Evolutionary conservation across 2,113 vertebrate species (phyloP), one percentile per base, ranked within the genome.

Genomic region (Microtus pennsylvanicus): DNA sequence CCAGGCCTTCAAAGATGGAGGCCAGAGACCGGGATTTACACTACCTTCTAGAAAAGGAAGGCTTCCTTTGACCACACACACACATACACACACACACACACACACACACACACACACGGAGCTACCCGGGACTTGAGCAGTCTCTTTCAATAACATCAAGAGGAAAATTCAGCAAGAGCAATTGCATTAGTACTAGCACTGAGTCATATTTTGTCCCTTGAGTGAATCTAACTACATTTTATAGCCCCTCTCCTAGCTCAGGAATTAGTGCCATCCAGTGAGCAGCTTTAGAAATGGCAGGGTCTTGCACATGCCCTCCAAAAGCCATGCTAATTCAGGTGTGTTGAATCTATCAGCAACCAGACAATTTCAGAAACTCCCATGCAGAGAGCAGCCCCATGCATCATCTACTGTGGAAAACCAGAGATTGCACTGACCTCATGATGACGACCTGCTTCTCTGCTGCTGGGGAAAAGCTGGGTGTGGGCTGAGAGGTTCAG

Each of bases 361-460:
- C 35, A 12, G 75, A 88, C 58, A 81, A 52, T 7, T 52, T 58
- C 3, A 45, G 47, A 5, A 63, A 50, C 3, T 47, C 5, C 42
- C 42, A 35, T 58, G 67, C 28, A 42, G 7, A 0, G 6, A 95
- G 83, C 69, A 89, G 45, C 67, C 75, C 45, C 2, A 30, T 13
- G 85, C 61, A 74, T 75, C 65, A 2, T 42, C 38, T 72, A 26
- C 70, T 26, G 47, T 87, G 58, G 55, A 85, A 42, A 81, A 58
- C 9, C 17, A 24, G n/a, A 26, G 5, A 7, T 35, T 67, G 87
- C 24, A 93, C 96, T 96, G 24, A 98, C 94, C 93, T 97, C 96
- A 92, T 93, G 90, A 45, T 17, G 38, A 50, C 4, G 16, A 4
- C 33, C 65, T 78, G 82, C 13, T 63, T 87, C 83, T 52, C 22